Percentiles rank a stretch among this genome's conserved stretches.
Conservation (phyloP, 1,140 invertebrate genomes). For the Aphidius gifuensis region DNA sequence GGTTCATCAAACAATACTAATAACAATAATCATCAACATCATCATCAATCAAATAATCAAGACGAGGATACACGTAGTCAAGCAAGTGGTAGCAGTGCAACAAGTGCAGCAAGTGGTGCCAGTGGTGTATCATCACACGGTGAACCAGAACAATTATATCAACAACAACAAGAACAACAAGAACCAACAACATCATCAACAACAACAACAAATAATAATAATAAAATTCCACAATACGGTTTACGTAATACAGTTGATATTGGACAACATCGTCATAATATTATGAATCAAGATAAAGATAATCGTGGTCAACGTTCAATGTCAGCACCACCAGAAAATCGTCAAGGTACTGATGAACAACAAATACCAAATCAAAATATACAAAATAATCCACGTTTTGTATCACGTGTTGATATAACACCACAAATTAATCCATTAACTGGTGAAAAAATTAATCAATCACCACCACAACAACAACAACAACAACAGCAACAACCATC, state of each 20-base stretch:
- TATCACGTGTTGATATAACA: constrained; percentile 60
- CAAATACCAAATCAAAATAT: constrained; percentile 40
- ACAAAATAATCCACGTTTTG: constrained; percentile 43
- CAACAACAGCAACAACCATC: constrained; percentile 28
- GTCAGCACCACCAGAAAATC: constrained; percentile 64
- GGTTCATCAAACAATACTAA: constrained; percentile 35
- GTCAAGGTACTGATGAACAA: constrained; percentile 23
- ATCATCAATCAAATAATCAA: constrained; percentile 26
- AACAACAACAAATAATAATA: constrained; percentile 4
- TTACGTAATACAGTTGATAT: constrained; percentile 74
- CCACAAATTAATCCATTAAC: constrained; percentile 35
- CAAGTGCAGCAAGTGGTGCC: constrained; percentile 41
- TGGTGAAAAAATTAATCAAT: constrained; percentile 22
- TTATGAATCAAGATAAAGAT: constrained; percentile 57
- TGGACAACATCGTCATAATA: constrained; percentile 58
- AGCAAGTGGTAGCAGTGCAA: constrained; percentile 45
- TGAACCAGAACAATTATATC: constrained; percentile 35
- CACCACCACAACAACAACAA: constrained; percentile 16
- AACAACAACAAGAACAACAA: constrained; percentile 20
- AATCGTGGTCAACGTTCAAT: constrained; percentile 64
- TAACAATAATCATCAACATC: constrained; percentile 27
- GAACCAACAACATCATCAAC: no score
- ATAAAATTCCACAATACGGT: constrained; percentile 65
- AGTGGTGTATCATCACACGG: constrained; percentile 43
- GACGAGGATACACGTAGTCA: constrained; percentile 50